Percentiles rank a stretch among this genome's conserved stretches.
phyloP scores from a whole-genome alignment of 2,113 vertebrate genomes.

The Pollachius pollachius region DNA sequence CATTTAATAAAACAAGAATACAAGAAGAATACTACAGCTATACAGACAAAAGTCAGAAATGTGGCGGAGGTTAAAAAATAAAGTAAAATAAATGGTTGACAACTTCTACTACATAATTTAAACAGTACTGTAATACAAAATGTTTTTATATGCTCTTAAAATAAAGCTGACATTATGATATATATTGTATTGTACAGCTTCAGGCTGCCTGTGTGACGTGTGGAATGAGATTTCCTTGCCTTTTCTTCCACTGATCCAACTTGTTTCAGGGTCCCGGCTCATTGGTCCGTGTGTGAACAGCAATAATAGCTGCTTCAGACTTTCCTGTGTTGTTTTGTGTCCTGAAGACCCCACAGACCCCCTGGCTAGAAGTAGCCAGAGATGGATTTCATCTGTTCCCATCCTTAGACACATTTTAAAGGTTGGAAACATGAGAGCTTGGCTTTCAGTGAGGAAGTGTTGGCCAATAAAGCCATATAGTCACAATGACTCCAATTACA shows the following conservation, averaged over 20 bases:
- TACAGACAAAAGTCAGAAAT: too few species aligned
- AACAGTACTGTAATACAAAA: background rate
- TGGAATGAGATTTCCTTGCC: too few species aligned
- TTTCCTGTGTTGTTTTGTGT: too few species aligned
- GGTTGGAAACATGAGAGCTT: constrained; percentile 39
- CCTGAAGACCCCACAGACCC: background rate
- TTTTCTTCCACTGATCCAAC: background rate
- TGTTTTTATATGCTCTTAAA: background rate
- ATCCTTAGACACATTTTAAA: constrained; percentile 63
- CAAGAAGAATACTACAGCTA: background rate
- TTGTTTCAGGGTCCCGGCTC: constrained; percentile 5
- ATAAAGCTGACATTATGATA: too few species aligned
- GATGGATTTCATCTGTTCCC: constrained; percentile 37
- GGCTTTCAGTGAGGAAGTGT: constrained; percentile 47
- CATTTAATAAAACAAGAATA: too few species aligned
- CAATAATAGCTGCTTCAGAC: too few species aligned
- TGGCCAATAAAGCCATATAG: constrained; percentile 65
- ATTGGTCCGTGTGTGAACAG: background rate
- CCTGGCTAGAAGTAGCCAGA: constrained; percentile 1
- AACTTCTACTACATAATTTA: background rate
- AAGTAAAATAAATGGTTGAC: background rate
- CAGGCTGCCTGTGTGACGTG: background rate
- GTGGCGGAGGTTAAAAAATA: too few species aligned
- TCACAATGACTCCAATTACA: constrained; percentile 55
- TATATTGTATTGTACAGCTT: background rate